Evolutionary conservation across 2,888 invertebrate genomes (phyloP).

Genomic region (Thelaira solivaga): DNA sequence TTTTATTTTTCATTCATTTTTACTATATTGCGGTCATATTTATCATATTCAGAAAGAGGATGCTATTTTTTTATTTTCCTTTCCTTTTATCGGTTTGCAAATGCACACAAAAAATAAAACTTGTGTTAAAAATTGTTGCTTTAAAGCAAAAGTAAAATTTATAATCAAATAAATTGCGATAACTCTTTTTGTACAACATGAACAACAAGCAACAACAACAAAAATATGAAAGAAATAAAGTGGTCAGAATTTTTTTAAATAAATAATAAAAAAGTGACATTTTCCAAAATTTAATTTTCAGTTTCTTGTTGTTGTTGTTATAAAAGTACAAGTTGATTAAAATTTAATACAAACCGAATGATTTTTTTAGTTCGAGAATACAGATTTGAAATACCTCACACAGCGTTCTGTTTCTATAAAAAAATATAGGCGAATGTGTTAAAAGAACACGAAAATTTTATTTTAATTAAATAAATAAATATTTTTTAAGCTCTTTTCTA

Average conservation of each 20-base stretch:
- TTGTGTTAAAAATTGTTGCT: constrained; percentile 39
- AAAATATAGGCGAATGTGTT: no score
- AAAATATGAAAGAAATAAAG: neutral
- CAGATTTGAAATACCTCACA: no score
- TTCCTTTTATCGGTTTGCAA: neutral
- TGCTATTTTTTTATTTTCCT: no score
- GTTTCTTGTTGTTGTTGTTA: no score
- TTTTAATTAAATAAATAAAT: no score
- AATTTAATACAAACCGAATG: no score
- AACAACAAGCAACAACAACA: neutral
- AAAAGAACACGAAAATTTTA: no score
- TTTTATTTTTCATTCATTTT: constrained; percentile 22
- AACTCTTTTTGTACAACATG: neutral
- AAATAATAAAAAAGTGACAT: neutral
- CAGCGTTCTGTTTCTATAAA: no score
- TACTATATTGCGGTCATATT: constrained; percentile 55
- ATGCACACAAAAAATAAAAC: neutral
- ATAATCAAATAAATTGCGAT: constrained; percentile 44
- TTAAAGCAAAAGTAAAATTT: constrained; percentile 48
- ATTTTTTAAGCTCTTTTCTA: no score
- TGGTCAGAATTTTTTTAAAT: neutral
- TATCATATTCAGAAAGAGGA: constrained; percentile 51
- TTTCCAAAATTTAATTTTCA: neutral
- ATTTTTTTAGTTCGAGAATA: no score
- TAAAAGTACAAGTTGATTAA: no score